phyloP scores from a whole-genome alignment of 2,888 invertebrate species.

The Zygogramma bicolorata region DNA sequence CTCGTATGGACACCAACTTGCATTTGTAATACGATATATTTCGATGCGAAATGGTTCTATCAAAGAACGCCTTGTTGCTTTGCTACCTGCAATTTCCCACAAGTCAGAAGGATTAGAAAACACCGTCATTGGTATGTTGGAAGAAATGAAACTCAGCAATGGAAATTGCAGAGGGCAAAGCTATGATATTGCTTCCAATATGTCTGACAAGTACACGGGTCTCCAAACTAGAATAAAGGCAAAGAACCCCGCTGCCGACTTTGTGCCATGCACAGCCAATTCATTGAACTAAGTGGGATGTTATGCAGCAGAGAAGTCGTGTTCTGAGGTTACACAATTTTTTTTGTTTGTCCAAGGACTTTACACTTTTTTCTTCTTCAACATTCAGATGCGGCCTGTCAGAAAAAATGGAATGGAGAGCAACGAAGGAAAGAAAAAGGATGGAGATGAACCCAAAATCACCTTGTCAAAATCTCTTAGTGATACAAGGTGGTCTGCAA shows the following conservation, averaged over 20 bases:
- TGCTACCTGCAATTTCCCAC: neutral
- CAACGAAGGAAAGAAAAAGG: too few relatives aligned
- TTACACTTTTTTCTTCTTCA: conserved; percentile 51
- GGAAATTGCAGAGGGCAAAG: neutral
- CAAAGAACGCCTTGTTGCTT: neutral
- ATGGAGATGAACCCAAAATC: too few relatives aligned
- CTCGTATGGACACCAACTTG: neutral
- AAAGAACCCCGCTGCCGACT: neutral
- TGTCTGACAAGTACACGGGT: conserved; percentile 35
- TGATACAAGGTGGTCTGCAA: conserved; percentile 37
- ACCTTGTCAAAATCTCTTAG: conserved; percentile 22
- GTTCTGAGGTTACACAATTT: conserved; percentile 38
- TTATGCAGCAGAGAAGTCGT: conserved; percentile 49
- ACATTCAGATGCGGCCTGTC: conserved; percentile 47
- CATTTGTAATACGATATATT: neutral
- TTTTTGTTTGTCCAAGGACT: conserved; percentile 46
- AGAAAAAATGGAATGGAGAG: neutral
- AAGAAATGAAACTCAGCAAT: conserved; percentile 50
- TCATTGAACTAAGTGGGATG: conserved; percentile 2
- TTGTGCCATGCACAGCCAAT: neutral
- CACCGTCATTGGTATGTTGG: neutral
- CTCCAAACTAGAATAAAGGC: conserved; percentile 12
- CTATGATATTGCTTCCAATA: neutral
- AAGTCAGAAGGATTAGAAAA: neutral
- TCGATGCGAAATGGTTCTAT: neutral